Percentiles rank a stretch among this genome's conserved stretches.
phyloP scores from a whole-genome alignment of 1,140 invertebrate species.

The Drosophila arawakana region DNA sequence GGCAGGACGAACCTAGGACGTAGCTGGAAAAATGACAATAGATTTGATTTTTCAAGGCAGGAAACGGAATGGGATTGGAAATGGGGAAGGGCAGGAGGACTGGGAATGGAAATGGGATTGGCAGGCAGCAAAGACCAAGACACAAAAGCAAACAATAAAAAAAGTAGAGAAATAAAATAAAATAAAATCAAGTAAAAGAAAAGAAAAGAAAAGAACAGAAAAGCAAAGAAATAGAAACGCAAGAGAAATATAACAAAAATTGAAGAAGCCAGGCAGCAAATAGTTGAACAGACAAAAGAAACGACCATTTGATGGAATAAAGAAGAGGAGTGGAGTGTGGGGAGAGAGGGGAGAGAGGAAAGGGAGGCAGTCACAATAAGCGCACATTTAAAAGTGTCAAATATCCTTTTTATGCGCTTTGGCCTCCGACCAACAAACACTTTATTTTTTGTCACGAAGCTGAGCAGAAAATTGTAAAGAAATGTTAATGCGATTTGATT shows the following conservation, averaged over 20 bases:
- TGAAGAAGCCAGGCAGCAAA: conserved; percentile 73
- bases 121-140: conserved; percentile 71
- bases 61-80: conserved; percentile 45
- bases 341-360: not conserved
- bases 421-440: conserved; percentile 75
- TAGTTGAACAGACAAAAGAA: conserved; percentile 77
- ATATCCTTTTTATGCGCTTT: conserved; percentile 82
- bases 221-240: conserved; percentile 41
- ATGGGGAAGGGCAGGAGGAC: conserved; percentile 34
- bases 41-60: conserved; percentile 74
- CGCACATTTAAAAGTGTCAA: conserved; percentile 83
- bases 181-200: conserved; percentile 19
- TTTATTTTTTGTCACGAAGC: conserved; percentile 81
- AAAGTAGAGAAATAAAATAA: conserved; percentile 51
- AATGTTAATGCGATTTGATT: conserved; percentile 83
- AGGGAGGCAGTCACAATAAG: conserved; percentile 75
- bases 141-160: conserved; percentile 79
- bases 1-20: conserved; percentile 37
- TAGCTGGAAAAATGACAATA: conserved; percentile 80
- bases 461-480: conserved; percentile 80
- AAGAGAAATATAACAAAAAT: conserved; percentile 81
- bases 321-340: not conserved
- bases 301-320: conserved; percentile 16
- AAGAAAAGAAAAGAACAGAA: conserved; percentile 22
- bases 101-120: conserved; percentile 30